Evolutionary conservation across 2,113 vertebrate genomes (phyloP).

Genomic region (Loxodonta africana): DNA sequence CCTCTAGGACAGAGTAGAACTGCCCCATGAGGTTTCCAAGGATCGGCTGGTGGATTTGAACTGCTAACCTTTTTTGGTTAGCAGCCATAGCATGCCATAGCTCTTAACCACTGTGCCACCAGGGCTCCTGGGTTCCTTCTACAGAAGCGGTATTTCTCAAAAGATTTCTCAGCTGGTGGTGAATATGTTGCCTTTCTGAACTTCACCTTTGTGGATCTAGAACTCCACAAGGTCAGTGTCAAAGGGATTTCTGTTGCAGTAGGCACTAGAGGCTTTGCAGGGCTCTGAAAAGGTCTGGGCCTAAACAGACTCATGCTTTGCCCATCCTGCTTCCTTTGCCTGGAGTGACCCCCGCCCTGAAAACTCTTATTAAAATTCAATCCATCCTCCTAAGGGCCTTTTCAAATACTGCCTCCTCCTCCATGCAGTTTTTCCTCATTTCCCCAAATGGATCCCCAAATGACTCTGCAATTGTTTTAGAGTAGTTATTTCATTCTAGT

Average conservation of each 20-base stretch:
- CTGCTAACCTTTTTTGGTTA: too few species aligned
- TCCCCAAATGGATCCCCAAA: background rate
- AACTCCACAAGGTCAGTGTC: background rate
- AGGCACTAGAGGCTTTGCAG: background rate
- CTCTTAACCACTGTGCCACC: background rate
- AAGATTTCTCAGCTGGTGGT: background rate
- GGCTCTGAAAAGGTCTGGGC: background rate
- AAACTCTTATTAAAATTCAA: slow-evolving; percentile 16
- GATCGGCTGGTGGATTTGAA: too few species aligned
- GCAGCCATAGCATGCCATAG: too few species aligned
- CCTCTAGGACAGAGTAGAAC: too few species aligned
- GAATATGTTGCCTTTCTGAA: background rate
- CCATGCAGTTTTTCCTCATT: background rate
- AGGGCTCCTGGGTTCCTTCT: background rate
- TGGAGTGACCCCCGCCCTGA: background rate
- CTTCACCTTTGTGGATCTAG: background rate
- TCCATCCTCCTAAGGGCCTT: background rate
- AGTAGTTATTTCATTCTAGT: background rate
- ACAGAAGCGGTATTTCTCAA: background rate
- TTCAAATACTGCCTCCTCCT: background rate
- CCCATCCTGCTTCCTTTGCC: background rate
- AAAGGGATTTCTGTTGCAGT: background rate
- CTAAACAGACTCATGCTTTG: background rate
- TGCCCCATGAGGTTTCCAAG: too few species aligned
- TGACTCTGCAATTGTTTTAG: background rate